Percentiles rank a stretch among this genome's conserved stretches.
Conservation (phyloP, 2,888 invertebrate genomes). For the Yponomeuta sedellus region DNA sequence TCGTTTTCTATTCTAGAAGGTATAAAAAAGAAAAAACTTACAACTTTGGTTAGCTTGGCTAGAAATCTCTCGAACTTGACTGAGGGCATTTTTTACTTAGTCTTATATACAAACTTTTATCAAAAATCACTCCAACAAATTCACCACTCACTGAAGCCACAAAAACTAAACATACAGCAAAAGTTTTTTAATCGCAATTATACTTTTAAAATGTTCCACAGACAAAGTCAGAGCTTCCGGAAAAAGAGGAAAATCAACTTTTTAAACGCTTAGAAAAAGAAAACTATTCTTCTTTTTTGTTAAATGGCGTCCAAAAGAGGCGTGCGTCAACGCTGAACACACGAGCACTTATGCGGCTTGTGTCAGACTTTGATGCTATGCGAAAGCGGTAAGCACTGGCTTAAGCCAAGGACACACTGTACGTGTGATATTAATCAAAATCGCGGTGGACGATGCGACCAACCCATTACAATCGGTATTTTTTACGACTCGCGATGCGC, state of each 20-base stretch:
- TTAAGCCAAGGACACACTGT: neutral
- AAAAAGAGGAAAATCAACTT: neutral
- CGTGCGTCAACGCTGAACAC: neutral
- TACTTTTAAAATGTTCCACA: neutral
- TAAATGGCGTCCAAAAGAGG: neutral
- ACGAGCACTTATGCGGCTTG: neutral
- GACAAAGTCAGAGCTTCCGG: neutral
- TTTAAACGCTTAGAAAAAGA: neutral
- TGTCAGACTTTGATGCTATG: neutral
- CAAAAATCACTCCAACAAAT: conserved; percentile 1
- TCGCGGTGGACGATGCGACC: too few relatives aligned
- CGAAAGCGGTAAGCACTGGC: neutral
- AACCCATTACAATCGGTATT: too few relatives aligned
- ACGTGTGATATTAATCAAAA: too few relatives aligned
- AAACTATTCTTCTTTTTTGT: neutral
- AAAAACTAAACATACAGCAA: neutral
- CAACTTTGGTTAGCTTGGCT: conserved; percentile 39
- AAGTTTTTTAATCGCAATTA: neutral
- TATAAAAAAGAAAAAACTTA: conserved; percentile 32
- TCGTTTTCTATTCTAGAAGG: too few relatives aligned
- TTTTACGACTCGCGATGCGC: too few relatives aligned
- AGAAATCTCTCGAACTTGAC: conserved; percentile 48
- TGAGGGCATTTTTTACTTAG: conserved; percentile 42
- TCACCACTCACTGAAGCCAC: neutral
- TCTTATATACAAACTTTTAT: neutral